phyloP scores from a whole-genome alignment of 2,113 vertebrate genomes.

The Chaetura pelagica region DNA sequence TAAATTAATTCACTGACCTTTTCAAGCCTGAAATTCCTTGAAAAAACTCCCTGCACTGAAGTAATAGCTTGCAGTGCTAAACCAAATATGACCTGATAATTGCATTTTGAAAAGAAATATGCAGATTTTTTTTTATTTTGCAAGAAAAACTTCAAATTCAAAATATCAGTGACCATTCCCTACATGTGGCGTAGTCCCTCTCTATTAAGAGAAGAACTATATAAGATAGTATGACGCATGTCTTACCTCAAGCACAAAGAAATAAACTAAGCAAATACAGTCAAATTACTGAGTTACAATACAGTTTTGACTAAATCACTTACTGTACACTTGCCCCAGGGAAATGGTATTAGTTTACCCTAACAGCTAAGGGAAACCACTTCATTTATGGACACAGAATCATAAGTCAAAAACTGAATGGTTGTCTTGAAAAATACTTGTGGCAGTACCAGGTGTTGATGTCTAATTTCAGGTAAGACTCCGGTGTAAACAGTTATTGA shows the following conservation, averaged over 20 bases:
- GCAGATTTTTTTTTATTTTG: not conserved
- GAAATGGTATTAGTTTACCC: not conserved
- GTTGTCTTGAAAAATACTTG: not conserved
- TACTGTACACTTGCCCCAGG: not conserved
- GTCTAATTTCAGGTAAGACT: not conserved
- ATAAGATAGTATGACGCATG: not conserved
- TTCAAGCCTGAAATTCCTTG: not conserved
- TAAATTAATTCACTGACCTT: not conserved
- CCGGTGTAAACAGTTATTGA: not conserved
- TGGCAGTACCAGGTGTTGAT: not conserved
- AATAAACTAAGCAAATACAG: not conserved
- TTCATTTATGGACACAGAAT: not conserved
- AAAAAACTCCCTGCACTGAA: accelerated
- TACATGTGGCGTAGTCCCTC: not conserved
- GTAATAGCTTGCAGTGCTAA: not conserved
- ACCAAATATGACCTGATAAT: not conserved
- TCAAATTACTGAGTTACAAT: not conserved
- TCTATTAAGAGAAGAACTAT: not conserved
- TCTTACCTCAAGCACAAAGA: not conserved
- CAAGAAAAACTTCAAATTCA: not conserved
- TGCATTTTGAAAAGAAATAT: not conserved
- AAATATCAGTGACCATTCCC: not conserved
- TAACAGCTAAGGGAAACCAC: not conserved
- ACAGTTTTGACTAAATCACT: not conserved
- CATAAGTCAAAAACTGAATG: not conserved